Percentiles rank a stretch among this genome's conserved stretches.
These are phyloP conservation scores for Scrobipalpa costella DNA, from an alignment of 2,888 invertebrate species.

Conservation along the genomic window DNA sequence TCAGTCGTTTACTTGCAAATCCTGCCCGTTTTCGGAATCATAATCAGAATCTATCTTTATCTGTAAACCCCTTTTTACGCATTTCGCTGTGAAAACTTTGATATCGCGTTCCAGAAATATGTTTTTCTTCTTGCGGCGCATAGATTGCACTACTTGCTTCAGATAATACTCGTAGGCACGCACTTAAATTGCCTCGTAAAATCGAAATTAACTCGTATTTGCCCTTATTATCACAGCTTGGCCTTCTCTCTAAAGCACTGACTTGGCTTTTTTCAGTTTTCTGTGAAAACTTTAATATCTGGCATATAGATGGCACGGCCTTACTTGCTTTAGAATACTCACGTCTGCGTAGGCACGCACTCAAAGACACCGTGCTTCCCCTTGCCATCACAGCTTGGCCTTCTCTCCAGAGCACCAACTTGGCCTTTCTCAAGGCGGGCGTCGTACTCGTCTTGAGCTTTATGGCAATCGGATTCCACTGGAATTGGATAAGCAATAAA, in stretches of 20 bases:
- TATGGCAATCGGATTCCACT: conserved; percentile 66
- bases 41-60: no score
- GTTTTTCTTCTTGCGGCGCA: no score
- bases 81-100: no score
- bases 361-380: conserved; percentile 80
- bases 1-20: no score
- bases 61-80: no score
- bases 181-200: no score
- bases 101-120: no score
- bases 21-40: no score
- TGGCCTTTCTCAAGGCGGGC: conserved; percentile 63
- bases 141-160: background rate
- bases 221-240: conserved; percentile 84
- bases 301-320: background rate
- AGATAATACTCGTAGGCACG: conserved; percentile 76
- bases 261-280: conserved; percentile 68
- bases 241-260: conserved; percentile 79
- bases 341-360: conserved; percentile 86
- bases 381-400: conserved; percentile 83
- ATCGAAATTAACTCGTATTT: conserved; percentile 73
- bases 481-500: conserved; percentile 39
- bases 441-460: conserved; percentile 75
- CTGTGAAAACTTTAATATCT: no score
- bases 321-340: conserved; percentile 42
- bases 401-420: conserved; percentile 77